phyloP scores from a whole-genome alignment of 2,888 invertebrate genomes.

The Salticus scenicus region DNA sequence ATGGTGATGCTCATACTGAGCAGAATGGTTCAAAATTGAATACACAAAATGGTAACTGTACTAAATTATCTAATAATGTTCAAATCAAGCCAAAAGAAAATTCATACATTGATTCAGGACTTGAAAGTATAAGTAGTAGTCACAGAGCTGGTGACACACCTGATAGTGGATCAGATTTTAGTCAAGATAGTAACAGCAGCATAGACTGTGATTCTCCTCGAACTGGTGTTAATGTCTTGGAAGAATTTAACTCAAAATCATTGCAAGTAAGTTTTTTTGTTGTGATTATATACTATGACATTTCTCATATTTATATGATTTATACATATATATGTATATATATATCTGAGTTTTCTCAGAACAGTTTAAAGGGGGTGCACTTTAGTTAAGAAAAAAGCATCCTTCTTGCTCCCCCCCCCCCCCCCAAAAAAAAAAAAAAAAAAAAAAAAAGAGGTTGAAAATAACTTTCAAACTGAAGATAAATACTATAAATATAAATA shows the following conservation, averaged over 20 bases:
- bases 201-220: conserved; percentile 62
- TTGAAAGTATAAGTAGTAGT: conserved; percentile 68
- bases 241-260: conserved; percentile 54
- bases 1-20: background rate
- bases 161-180: conserved; percentile 67
- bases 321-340: no score
- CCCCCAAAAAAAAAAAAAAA: no score
- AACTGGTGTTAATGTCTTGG: conserved; percentile 46
- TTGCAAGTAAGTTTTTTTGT: background rate
- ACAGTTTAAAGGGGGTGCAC: no score
- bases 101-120: conserved; percentile 62
- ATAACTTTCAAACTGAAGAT: no score
- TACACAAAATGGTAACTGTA: background rate
- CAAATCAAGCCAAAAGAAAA: conserved; percentile 18
- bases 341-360: no score
- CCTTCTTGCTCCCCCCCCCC: no score
- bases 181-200: conserved; percentile 65
- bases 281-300: no score
- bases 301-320: no score
- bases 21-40: conserved; percentile 29
- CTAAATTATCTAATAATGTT: background rate
- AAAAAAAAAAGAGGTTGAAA: no score
- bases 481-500: no score
- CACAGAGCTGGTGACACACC: conserved; percentile 64
- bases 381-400: no score